Base-by-base conservation (phyloP, 2,113 vertebrate genomes). In the Astatotilapia flaviijosephi region DNA sequence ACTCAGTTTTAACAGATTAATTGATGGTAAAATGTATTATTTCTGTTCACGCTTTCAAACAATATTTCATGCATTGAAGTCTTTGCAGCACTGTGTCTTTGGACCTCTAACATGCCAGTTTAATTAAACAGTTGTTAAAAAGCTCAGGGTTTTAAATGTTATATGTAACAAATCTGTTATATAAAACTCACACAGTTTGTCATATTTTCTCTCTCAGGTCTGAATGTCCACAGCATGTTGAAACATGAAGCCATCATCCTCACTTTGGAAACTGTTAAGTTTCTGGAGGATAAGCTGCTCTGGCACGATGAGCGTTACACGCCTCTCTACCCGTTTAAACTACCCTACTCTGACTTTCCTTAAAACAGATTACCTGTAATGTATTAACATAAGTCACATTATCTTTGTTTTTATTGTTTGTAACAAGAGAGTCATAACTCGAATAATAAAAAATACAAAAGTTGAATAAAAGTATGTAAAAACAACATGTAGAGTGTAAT, bases 201-300 rank as follows among this genome's bases (percentile, higher is more conserved):
- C 23, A 28, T 0, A 7, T 75, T 9, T 5, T 15, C 35, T 81
- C 56, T 3, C 1, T 83, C 94, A 98, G 98, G 97, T 55, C 95
- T 99, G 60, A 99, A 98, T 0, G 97, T 98, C 26, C 92, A 98
- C 96, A 98, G 97, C 93, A 93, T 99, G 93, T 93, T 99, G 85
- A 98, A 99, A 77, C 96, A 99, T 14, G 95, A 97, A 54, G 96
- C 95, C 0, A 58, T 99, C 84, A 88, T 98, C 70, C 97, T 99
- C 12, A 98, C 97, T 0, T 82, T 98, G 91, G 95, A 95, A 4
- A 93, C 97, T 0, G 8, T 98, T 5, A 70, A 79, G 91, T 98
- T 98, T 42, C 40, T 42, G 1, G 40, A 42, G 40, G 40, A 42
- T 42, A 42, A 42, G 40, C 40, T 42, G 40, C 40, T 86, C 94